Percentiles rank a stretch among this genome's conserved stretches.
These are phyloP conservation scores for Calliopum simillimum DNA, from an alignment of 2,888 invertebrate species.

Conservation along the genomic window DNA sequence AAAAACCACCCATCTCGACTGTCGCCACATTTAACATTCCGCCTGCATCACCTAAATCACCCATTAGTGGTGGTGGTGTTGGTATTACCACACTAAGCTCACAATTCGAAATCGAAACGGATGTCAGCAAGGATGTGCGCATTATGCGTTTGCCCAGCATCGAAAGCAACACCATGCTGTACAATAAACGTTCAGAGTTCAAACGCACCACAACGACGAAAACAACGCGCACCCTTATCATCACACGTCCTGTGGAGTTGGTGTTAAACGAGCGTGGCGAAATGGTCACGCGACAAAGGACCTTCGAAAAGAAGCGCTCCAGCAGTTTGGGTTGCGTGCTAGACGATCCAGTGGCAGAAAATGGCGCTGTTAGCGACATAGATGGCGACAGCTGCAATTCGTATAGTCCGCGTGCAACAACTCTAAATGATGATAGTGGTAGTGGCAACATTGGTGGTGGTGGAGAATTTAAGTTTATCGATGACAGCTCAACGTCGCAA, in stretches of 20 bases:
- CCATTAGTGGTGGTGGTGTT: slow-evolving; percentile 46
- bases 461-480: slow-evolving; percentile 62
- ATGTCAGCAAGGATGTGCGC: slow-evolving; percentile 55
- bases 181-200: slow-evolving; percentile 56
- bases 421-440: slow-evolving; percentile 37
- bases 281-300: slow-evolving; percentile 52
- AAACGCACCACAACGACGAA: slow-evolving; percentile 60
- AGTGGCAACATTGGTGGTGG: slow-evolving; percentile 38
- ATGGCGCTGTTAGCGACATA: slow-evolving; percentile 35
- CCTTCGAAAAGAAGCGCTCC: slow-evolving; percentile 48
- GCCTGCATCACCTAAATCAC: slow-evolving; percentile 40
- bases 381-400: slow-evolving; percentile 41
- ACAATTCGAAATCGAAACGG: slow-evolving; percentile 54
- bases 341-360: slow-evolving; percentile 48
- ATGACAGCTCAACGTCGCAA: slow-evolving; percentile 63
- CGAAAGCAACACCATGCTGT: slow-evolving; percentile 39
- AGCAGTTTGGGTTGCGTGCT: slow-evolving; percentile 63
- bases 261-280: slow-evolving; percentile 61
- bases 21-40: slow-evolving; percentile 49
- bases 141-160: slow-evolving; percentile 50
- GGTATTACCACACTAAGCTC: slow-evolving; percentile 46
- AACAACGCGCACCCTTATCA: slow-evolving; percentile 58
- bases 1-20: slow-evolving; percentile 49
- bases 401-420: slow-evolving; percentile 41
- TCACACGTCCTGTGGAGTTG: slow-evolving; percentile 58